These are phyloP conservation scores for Hoplias malabaricus DNA, from an alignment of 2,113 vertebrate species.

Conservation along the genomic window DNA sequence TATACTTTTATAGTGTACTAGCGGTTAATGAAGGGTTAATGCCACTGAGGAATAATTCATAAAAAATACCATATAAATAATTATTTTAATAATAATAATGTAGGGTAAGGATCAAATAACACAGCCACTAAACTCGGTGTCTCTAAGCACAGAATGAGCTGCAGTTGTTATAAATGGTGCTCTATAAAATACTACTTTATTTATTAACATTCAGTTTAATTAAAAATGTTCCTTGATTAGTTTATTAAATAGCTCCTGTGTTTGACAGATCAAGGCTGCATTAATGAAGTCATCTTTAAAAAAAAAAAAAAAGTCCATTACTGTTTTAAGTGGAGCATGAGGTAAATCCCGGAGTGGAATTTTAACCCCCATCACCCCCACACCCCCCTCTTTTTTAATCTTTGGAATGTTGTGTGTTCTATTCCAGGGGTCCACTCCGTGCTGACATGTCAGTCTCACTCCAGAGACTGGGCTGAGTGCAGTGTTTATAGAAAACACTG, in stretches of 20 bases:
- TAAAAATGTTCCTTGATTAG: too few relatives aligned
- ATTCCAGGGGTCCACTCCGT: conserved; percentile 52
- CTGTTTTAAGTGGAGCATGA: conserved; percentile 20
- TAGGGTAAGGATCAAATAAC: too few relatives aligned
- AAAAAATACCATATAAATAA: too few relatives aligned
- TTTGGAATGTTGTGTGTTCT: conserved; percentile 46
- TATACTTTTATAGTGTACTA: too few relatives aligned
- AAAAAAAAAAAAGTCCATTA: conserved; percentile 1
- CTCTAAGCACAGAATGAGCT: too few relatives aligned
- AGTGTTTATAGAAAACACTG: conserved; percentile 61
- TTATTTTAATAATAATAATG: too few relatives aligned
- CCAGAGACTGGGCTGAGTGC: conserved; percentile 33
- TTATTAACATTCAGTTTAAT: too few relatives aligned
- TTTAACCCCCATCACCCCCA: conserved; percentile 24
- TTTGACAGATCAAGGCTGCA: not conserved
- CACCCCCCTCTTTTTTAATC: conserved; percentile 13
- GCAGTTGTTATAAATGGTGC: too few relatives aligned
- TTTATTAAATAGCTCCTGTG: not conserved
- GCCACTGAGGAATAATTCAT: too few relatives aligned
- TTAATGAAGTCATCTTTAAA: not conserved
- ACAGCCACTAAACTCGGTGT: too few relatives aligned
- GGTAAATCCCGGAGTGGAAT: conserved; percentile 34
- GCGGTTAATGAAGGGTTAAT: too few relatives aligned
- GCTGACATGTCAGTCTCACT: conserved; percentile 47
- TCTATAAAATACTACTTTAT: too few relatives aligned